Evolutionary conservation across 2,113 vertebrate genomes (phyloP).

Genomic region (Nothocercus julius): DNA sequence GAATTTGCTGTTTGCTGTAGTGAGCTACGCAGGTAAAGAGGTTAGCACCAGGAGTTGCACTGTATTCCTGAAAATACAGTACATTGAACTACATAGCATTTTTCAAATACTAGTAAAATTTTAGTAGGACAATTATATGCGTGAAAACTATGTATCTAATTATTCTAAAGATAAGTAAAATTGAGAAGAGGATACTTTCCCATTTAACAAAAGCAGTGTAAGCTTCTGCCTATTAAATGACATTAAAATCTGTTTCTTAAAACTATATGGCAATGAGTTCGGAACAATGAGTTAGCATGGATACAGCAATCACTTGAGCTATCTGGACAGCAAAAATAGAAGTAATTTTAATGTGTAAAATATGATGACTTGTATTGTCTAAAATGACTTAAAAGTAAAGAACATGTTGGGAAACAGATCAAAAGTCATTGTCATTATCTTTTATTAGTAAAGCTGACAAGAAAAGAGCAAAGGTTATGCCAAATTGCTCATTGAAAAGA

Average conservation of each 20-base stretch:
- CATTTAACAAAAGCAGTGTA: background rate
- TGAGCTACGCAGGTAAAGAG: background rate
- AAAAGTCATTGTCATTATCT: rapidly evolving
- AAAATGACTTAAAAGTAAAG: background rate
- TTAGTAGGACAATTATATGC: background rate
- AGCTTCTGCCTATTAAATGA: background rate
- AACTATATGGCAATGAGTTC: background rate
- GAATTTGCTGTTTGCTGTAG: background rate
- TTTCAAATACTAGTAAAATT: background rate
- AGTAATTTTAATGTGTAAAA: background rate
- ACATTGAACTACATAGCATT: background rate
- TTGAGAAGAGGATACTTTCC: background rate
- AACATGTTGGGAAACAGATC: background rate
- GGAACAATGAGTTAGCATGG: background rate
- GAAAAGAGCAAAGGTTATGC: background rate
- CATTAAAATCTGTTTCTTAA: background rate
- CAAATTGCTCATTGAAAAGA: background rate
- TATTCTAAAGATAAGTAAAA: background rate
- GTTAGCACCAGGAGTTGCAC: background rate
- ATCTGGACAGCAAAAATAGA: background rate
- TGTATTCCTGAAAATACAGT: background rate
- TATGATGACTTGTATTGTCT: background rate
- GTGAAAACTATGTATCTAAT: background rate
- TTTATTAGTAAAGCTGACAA: background rate
- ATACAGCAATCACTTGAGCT: background rate